Evolutionary conservation across 2,888 invertebrate genomes (phyloP), one percentile per base, ranked within the genome.

Genomic region (Sceliomorpha sp.): DNA sequence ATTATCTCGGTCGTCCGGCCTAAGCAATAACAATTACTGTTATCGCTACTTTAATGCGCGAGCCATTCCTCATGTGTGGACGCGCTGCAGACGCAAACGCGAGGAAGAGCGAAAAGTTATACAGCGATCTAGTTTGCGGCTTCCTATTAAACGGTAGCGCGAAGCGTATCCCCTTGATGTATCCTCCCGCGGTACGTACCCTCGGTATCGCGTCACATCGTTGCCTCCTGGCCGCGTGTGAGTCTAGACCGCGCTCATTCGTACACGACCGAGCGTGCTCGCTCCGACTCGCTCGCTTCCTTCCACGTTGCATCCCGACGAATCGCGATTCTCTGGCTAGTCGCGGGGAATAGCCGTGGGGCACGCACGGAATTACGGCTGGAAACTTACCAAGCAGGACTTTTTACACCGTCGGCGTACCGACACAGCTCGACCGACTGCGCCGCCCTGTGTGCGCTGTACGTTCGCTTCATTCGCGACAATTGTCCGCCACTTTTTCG

Each of bases 1-100:
- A 76, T 76, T 74, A 76, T 72, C 73, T 70, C 66, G 64, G 60
- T 66, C 73, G 73, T 71, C 70, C 74, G 75, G 72, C 74, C 76
- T 77, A 78, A 78, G 83, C 81, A 84, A 84, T 83, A 83, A 84
- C 84, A 83, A 83, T 84, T 84, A 76, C 74, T 70, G 72, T 70
- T 71, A 71, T 76, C 70, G 71, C 70, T 75, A 70, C 73, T 75
- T 74, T 76, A 81, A 84, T 84, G 81, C 82, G 74, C 79, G 74
- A 75, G 77, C 78, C 79, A 82, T 84, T 79, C 73, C 74, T 82
- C 82, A 83, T 75, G 76, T 59, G 75, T 71, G 75, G n/a, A n/a
- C n/a, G 73, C 62, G 70, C 73, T 74, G 81, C 80, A 81, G 83
- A 81, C 81, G 80, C 76, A 70, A 53, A 70, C 56, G 73, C 70